These are phyloP conservation scores for Drosophila algonquin DNA, from an alignment of 2,888 invertebrate species.

Conservation along the genomic window DNA sequence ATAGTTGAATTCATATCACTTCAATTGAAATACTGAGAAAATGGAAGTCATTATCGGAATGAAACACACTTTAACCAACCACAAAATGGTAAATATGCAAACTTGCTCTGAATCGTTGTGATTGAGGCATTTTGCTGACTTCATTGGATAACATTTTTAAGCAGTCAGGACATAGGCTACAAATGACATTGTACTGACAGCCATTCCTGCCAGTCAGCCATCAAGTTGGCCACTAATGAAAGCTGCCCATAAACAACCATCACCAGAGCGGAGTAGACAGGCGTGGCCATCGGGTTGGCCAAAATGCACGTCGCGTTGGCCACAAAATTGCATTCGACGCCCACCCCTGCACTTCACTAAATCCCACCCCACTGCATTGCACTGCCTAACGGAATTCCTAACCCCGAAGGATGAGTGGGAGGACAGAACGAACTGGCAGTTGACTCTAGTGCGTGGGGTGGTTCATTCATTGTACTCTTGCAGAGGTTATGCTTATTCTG, in stretches of 20 bases:
- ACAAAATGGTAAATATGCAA: neutral
- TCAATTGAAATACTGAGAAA: neutral
- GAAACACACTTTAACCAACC: neutral
- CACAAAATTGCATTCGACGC: conserved; percentile 65
- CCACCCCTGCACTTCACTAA: neutral
- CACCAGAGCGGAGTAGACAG: conserved; percentile 14
- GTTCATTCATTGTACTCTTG: neutral
- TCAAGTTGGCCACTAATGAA: conserved; percentile 50
- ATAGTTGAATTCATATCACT: neutral
- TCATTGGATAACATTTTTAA: conserved; percentile 51
- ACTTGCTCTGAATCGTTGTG: neutral
- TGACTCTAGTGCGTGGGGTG: neutral
- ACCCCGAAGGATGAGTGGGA: neutral
- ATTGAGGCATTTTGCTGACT: conserved; percentile 2
- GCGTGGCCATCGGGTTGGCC: conserved; percentile 14
- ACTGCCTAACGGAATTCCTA: conserved; percentile 1
- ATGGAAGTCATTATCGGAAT: neutral
- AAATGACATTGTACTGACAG: conserved; percentile 22
- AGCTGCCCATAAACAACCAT: conserved; percentile 54
- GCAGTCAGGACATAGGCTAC: conserved; percentile 20
- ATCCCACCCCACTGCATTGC: neutral
- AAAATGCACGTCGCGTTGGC: conserved; percentile 37
- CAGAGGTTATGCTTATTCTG: neutral
- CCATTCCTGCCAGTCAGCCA: conserved; percentile 22
- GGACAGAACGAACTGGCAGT: neutral